These are phyloP conservation scores for Protobothrops flavoviridis DNA, from an alignment of 2,113 vertebrate genomes.

Conservation along the genomic window DNA sequence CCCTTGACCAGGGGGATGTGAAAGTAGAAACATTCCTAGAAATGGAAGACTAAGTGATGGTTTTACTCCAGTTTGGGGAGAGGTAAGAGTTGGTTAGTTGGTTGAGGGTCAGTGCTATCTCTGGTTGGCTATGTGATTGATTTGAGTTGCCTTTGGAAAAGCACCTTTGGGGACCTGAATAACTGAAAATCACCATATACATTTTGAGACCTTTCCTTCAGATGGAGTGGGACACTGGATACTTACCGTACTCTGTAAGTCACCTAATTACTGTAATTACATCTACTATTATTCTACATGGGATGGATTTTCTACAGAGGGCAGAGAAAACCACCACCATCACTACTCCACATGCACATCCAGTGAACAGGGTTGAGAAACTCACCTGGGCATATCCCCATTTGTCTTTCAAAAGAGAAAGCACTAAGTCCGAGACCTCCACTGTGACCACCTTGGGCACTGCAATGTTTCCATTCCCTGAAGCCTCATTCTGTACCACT, in stretches of 20 bases:
- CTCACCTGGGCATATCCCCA: slow-evolving; percentile 39
- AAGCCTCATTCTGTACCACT: slow-evolving; percentile 50
- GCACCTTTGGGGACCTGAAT: too few species aligned
- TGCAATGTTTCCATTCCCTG: slow-evolving; percentile 17
- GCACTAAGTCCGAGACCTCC: slow-evolving; percentile 44
- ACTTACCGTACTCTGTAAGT: neutral
- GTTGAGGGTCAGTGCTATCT: too few species aligned
- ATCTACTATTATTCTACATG: neutral
- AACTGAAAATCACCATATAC: too few species aligned
- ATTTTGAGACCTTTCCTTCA: neutral
- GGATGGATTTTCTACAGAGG: neutral
- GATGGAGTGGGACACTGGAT: neutral
- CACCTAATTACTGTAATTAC: neutral
- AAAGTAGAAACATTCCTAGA: too few species aligned
- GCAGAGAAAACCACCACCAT: neutral
- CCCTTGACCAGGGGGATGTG: too few species aligned
- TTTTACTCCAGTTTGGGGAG: too few species aligned
- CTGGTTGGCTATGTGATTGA: too few species aligned
- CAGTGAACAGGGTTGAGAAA: neutral
- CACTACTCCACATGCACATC: neutral
- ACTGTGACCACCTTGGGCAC: slow-evolving; percentile 39
- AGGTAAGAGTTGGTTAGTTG: too few species aligned
- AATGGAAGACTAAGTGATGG: too few species aligned
- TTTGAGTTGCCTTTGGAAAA: too few species aligned
- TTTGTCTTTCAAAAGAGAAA: slow-evolving; percentile 49